phyloP scores from a whole-genome alignment of 1,140 invertebrate genomes.

The Bathynomus jamesi region DNA sequence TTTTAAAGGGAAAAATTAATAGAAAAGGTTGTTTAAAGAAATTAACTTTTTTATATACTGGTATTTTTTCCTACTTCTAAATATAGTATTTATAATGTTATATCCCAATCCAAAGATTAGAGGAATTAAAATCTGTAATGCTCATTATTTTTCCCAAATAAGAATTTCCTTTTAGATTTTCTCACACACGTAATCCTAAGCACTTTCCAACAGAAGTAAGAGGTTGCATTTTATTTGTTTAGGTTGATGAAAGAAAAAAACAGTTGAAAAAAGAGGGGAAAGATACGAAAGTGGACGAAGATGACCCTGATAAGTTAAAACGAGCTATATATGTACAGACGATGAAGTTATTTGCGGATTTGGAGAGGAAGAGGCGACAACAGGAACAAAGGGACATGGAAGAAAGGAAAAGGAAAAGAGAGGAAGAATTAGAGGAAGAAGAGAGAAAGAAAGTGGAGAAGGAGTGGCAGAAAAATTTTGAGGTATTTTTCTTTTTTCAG shows the following conservation, averaged over 20 bases:
- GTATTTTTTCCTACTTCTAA: no score
- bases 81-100: no score
- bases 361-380: conserved; percentile 67
- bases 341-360: conserved; percentile 97
- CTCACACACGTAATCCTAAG: no score
- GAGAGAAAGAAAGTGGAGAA: conserved; percentile 78
- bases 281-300: conserved; percentile 73
- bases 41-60: no score
- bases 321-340: conserved; percentile 94
- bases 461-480: conserved; percentile 97
- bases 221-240: no score
- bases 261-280: conserved; percentile 85
- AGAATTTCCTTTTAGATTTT: no score
- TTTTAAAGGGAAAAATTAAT: no score
- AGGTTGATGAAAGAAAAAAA: conserved; percentile 91
- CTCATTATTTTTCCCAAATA: conserved; percentile 38
- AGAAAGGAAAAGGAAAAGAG: conserved; percentile 87
- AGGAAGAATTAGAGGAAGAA: conserved; percentile 86
- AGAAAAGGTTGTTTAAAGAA: no score
- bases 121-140: conserved; percentile 8
- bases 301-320: conserved; percentile 84
- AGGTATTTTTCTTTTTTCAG: conserved; percentile 51
- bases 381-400: conserved; percentile 81
- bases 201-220: no score
- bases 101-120: no score